Base-by-base conservation (phyloP, 2,113 vertebrate genomes). In the Nothobranchius furzeri region DNA sequence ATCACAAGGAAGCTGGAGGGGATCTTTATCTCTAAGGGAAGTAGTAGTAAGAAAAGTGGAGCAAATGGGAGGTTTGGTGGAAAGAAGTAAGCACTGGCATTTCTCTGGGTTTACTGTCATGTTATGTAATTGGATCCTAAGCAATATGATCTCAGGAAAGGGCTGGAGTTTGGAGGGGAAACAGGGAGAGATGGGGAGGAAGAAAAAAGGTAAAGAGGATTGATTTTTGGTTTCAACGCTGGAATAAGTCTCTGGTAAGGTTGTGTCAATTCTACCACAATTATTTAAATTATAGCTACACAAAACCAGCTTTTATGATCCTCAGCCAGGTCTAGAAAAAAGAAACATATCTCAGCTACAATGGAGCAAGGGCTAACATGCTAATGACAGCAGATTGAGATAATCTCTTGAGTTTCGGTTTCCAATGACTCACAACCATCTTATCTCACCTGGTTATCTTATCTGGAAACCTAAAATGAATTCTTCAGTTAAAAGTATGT, bases 171-270 rank as follows among this genome's bases (percentile, higher is more conserved):
- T 9, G 45, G 46, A 47, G 50, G 70, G 61, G 70, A 58, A 59
- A 63, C 53, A 61, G 43, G 74, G 47, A 9, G 59, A 57, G 10
- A 52, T 68, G 65, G 67, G 20, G 50, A 48, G 60, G 37, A 63
- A 58, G 63, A 62, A 70, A 64, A 42, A 4, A 20, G 62, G 25
- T 70, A n/a, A 24, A 25, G 65, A 50, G 0, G 9, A 84, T 65
- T 76, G 78, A 87, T 87, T 82, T 20, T 87, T 53, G 56, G 66
- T 84, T 85, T 84, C 57, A 75, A 76, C 10, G 9, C 35, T 57
- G 69, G 64, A 76, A 83, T 68, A 70, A 73, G 57, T 82, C 72
- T 61, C 70, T 7, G 11, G 79, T 55, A n/a, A 53, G 52, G 40
- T 56, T 15, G 6, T 13, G 66, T 35, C 58, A 56, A 64, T 51